Percentiles rank a stretch among this genome's conserved stretches.
Evolutionary conservation across 2,797 vertebrate species (phyloP).

Genomic region (Aeoliscus strigatus): DNA sequence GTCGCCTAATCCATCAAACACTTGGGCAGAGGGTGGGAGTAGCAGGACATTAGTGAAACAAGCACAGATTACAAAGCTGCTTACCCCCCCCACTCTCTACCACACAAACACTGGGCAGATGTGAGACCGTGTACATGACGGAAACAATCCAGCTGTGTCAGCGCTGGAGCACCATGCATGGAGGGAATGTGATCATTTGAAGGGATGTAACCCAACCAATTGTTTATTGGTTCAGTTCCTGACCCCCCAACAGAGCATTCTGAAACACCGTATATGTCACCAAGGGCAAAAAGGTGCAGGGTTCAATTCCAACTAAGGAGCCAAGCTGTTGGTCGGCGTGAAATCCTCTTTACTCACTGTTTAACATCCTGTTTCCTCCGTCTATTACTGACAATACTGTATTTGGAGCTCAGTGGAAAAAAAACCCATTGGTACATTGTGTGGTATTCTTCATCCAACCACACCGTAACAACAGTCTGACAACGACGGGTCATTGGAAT

Average conservation of each 20-base stretch:
- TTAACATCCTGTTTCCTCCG: no score
- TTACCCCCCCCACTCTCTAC: slow-evolving; percentile 16
- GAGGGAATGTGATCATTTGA: slow-evolving; percentile 21
- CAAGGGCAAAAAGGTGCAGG: slow-evolving; percentile 10
- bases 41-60: slow-evolving; percentile 31
- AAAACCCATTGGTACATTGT: no score
- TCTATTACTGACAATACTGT: no score
- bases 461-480: no score
- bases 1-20: slow-evolving; percentile 95
- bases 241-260: slow-evolving; percentile 9
- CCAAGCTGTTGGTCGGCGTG: no score
- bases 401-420: no score
- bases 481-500: no score
- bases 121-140: slow-evolving; percentile 15
- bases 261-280: slow-evolving; percentile 35
- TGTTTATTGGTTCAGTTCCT: slow-evolving; percentile 8
- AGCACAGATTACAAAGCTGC: slow-evolving; percentile 35
- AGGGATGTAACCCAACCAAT: slow-evolving; percentile 8
- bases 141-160: slow-evolving; percentile 25
- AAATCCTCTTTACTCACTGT: no score
- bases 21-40: slow-evolving; percentile 59
- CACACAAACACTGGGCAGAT: slow-evolving; percentile 22
- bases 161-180: slow-evolving; percentile 38
- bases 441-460: no score
- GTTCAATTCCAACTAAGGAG: slow-evolving; percentile 16